Evolutionary conservation across 2,113 vertebrate genomes (phyloP), one percentile per base, ranked within the genome.

Genomic region (Brienomyrus longianalis): DNA sequence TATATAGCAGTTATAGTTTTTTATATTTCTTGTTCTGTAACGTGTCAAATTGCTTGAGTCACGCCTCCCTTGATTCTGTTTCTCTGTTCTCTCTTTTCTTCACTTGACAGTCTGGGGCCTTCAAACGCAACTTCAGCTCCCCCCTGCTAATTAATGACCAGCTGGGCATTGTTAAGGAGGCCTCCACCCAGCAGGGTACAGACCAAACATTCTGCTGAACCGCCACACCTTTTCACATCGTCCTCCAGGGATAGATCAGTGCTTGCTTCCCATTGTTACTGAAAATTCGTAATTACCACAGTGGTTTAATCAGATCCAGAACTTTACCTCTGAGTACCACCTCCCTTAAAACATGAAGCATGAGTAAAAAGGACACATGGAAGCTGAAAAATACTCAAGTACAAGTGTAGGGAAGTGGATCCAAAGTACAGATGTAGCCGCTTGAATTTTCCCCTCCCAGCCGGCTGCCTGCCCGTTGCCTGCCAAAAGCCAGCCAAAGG

Each of bases 41-140:
- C 4, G 19, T 35, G 0, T 31, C 23, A 35, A 77, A 74, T 1
- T 3, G 5, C n/a, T 11, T 1, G 43, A 84, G 23, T 23, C 3
- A 85, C 39, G 7, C 21, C 45, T 48, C 43, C 47, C 45, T 15
- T 85, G 47, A 85, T 85, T 47, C n/a, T 31, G 15, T 31, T 54
- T 13, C n/a, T 54, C 87, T 54, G 2, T 86, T 39, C n/a, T 50
- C 27, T 39, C 11, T 59, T 23, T 87, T 56, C 39, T 45, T 90
- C 45, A n/a, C 51, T 54, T 35, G 48, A 27, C 92, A 98, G 97
- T 94, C 95, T 0, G 95, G 96, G 90, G 96, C 96, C 70, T 98
- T 98, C 94, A 96, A 96, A 59, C 95, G 97, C 23, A 98, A 98
- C 94, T 97, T 98, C 95, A 98, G 97, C 93, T 98, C 97, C 86